A percentile compares a stretch with the other conserved stretches of the same genome.
phyloP scores from a whole-genome alignment of 2,888 invertebrate species.

The Acleris emargana region DNA sequence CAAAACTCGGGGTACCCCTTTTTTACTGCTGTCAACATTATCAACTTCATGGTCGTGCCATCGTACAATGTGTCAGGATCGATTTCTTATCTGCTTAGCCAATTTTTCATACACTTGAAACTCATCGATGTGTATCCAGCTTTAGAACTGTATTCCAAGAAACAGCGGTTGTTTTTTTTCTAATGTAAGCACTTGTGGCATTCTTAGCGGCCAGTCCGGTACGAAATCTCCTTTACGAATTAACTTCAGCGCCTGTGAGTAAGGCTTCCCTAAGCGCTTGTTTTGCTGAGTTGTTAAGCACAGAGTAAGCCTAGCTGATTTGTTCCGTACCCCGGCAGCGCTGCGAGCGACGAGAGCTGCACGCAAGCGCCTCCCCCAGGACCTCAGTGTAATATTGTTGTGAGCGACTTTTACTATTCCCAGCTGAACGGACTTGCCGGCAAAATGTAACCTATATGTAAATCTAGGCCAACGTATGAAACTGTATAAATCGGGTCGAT shows the following conservation, averaged over 20 bases:
- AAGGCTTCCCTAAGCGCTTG: conserved; percentile 14
- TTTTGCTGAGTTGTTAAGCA: conserved; percentile 19
- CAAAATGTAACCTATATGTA: conserved; percentile 21
- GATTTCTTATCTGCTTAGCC: too few species aligned
- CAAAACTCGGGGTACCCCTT: too few species aligned
- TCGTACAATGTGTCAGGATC: too few species aligned
- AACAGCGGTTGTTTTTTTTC: too few species aligned
- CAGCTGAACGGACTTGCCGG: conserved; percentile 9
- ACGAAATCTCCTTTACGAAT: neutral
- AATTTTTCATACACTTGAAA: too few species aligned
- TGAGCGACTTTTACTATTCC: conserved; percentile 22
- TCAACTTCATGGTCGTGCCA: too few species aligned
- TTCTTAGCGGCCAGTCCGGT: conserved; percentile 15
- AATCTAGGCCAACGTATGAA: conserved; percentile 20
- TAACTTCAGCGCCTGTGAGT: conserved; percentile 9
- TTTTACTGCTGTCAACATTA: too few species aligned
- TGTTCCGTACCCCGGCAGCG: conserved; percentile 7
- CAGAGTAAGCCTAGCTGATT: conserved; percentile 12
- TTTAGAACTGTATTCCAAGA: too few species aligned
- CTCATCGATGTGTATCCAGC: too few species aligned
- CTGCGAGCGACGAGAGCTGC: conserved; percentile 13
- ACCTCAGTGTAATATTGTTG: conserved; percentile 10
- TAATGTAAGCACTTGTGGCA: conserved; percentile 5
- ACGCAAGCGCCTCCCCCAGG: conserved; percentile 11
- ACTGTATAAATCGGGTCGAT: conserved; percentile 9